A percentile compares a stretch with the other conserved stretches of the same genome.
Conservation (phyloP, 2,797 vertebrate genomes). For the Propithecus deckenii region DNA sequence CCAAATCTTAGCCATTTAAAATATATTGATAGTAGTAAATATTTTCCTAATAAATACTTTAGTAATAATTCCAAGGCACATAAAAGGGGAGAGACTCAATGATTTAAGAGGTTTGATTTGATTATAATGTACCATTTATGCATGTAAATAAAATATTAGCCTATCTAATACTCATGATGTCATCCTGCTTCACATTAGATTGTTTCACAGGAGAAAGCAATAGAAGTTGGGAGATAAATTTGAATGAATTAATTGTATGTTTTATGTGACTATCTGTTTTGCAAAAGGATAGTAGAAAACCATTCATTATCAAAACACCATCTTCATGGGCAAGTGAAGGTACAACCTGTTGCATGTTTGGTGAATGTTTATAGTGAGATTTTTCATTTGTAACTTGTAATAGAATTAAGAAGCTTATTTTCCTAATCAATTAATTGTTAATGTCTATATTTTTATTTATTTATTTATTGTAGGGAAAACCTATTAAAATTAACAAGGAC, state of each 20-base stretch:
- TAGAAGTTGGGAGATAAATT: not conserved
- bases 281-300: not conserved
- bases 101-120: conserved; percentile 47
- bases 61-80: not conserved
- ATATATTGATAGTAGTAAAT: not conserved
- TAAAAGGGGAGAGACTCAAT: not conserved
- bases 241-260: conserved; percentile 33
- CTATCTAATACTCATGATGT: not conserved
- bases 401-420: conserved; percentile 18
- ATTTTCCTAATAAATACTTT: not conserved
- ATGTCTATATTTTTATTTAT: not conserved
- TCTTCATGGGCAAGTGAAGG: not conserved
- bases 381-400: conserved; percentile 17
- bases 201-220: not conserved
- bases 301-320: not conserved
- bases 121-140: not conserved
- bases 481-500: not conserved
- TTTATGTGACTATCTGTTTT: not conserved
- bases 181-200: not conserved
- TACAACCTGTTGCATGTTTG: conserved; percentile 52
- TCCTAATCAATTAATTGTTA: not conserved
- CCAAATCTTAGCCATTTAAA: not conserved
- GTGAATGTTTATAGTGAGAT: not conserved
- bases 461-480: not conserved
- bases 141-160: not conserved